These are phyloP conservation scores for Drosophila baimaii DNA, from an alignment of 1,140 invertebrate species.

Conservation along the genomic window DNA sequence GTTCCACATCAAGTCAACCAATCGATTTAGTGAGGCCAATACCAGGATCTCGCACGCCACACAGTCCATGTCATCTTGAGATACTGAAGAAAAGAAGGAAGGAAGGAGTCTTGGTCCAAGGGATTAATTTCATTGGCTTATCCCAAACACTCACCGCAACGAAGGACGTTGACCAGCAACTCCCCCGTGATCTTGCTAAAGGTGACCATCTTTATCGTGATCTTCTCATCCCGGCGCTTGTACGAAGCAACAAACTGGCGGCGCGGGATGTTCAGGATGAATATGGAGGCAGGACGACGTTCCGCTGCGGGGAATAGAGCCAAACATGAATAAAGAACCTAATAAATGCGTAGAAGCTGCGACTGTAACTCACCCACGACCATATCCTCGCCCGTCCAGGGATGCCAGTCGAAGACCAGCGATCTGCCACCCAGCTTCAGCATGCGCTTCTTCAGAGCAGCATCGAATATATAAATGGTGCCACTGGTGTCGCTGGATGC, in stretches of 20 bases:
- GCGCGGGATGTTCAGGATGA: constrained; percentile 64
- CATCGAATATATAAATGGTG: constrained; percentile 63
- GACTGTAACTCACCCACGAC: constrained; percentile 62
- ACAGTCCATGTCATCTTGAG: constrained; percentile 43
- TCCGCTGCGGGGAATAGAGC: constrained; percentile 41
- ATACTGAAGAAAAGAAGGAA: not conserved
- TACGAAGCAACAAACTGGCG: constrained; percentile 73
- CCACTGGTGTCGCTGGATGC: constrained; percentile 69
- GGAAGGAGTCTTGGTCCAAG: not conserved
- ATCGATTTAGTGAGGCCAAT: constrained; percentile 70
- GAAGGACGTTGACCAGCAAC: constrained; percentile 70
- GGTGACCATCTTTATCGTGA: constrained; percentile 63
- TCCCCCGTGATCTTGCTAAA: constrained; percentile 80
- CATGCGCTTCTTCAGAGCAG: constrained; percentile 29
- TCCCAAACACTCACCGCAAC: constrained; percentile 36
- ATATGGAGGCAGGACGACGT: constrained; percentile 64
- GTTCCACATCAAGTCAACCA: constrained; percentile 69
- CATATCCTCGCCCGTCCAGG: constrained; percentile 74
- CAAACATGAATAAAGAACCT: not conserved
- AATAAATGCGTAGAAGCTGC: not conserved
- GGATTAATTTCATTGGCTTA: not conserved
- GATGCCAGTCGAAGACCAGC: constrained; percentile 77
- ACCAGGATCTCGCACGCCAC: constrained; percentile 66
- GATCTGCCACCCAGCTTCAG: constrained; percentile 28
- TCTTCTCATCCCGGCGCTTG: constrained; percentile 58